phyloP scores from a whole-genome alignment of 1,140 invertebrate species.

The Elymnias hypermnestra region DNA sequence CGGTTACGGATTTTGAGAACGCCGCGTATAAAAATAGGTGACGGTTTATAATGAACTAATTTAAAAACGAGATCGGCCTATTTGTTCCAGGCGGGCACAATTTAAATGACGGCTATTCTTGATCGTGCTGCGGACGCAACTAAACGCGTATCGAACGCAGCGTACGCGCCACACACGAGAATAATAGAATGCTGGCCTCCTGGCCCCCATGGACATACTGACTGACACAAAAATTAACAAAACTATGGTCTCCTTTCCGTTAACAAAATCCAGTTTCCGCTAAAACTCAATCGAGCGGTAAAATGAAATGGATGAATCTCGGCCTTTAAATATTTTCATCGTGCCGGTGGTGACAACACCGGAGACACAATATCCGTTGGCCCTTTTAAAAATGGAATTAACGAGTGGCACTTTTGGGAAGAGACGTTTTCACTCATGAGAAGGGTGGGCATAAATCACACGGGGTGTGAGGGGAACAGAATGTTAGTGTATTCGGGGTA shows the following conservation, averaged over 20 bases:
- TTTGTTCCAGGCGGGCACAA: conserved; percentile 13
- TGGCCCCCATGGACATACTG: conserved; percentile 31
- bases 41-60: background rate
- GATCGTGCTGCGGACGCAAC: conserved; percentile 57
- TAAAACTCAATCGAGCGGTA: conserved; percentile 41
- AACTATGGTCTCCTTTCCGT: conserved; percentile 40
- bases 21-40: background rate
- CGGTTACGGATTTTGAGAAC: background rate
- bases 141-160: conserved; percentile 50
- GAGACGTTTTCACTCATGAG: conserved; percentile 28
- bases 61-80: conserved; percentile 1
- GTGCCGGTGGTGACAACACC: conserved; percentile 54
- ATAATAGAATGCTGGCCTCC: conserved; percentile 31
- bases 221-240: conserved; percentile 52
- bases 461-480: conserved; percentile 46
- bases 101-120: conserved; percentile 56
- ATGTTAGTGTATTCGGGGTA: conserved; percentile 23
- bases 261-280: conserved; percentile 50
- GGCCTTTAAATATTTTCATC: conserved; percentile 36
- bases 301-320: conserved; percentile 41
- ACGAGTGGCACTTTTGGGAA: conserved; percentile 53
- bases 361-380: conserved; percentile 63
- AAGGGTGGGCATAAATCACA: conserved; percentile 55
- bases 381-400: conserved; percentile 59
- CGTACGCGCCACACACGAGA: conserved; percentile 52